These are phyloP conservation scores for Leptopterna dolabrata DNA, from an alignment of 2,888 invertebrate species.

Conservation along the genomic window DNA sequence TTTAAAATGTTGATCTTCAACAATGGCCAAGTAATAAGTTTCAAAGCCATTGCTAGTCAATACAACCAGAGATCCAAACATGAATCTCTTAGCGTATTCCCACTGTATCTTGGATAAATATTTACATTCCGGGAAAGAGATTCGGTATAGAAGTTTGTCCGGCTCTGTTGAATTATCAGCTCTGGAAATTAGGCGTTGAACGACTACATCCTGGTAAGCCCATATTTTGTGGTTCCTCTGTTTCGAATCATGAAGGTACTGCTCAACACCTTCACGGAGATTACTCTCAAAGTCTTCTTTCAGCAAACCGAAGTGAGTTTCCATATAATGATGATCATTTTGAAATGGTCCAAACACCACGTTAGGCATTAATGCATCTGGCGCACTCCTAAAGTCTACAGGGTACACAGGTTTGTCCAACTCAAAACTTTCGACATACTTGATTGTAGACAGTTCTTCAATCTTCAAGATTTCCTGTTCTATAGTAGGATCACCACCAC, in stretches of 20 bases:
- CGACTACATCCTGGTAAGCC: conserved; percentile 69
- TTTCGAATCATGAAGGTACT: conserved; percentile 44
- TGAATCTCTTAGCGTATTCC: conserved; percentile 72
- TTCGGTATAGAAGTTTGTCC: background rate
- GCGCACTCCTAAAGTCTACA: background rate
- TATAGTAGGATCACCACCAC: background rate
- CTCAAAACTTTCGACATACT: background rate
- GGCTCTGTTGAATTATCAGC: background rate
- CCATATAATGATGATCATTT: conserved; percentile 78
- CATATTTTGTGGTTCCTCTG: conserved; percentile 68
- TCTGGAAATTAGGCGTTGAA: background rate
- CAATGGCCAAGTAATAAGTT: conserved; percentile 77
- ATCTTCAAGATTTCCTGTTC: background rate
- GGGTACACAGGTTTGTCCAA: background rate
- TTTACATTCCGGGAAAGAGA: conserved; percentile 63
- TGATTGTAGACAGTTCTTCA: background rate
- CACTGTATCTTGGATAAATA: conserved; percentile 66
- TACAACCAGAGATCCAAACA: conserved; percentile 79
- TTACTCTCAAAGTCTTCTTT: conserved; percentile 85
- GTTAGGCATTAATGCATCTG: conserved; percentile 66
- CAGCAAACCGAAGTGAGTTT: conserved; percentile 81
- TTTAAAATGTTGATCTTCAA: conserved; percentile 70
- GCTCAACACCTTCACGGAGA: conserved; percentile 72
- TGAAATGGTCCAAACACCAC: conserved; percentile 74
- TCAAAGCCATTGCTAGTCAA: conserved; percentile 78